Evolutionary conservation across 2,888 invertebrate species (phyloP).

Genomic region (Ophioninae sp.): DNA sequence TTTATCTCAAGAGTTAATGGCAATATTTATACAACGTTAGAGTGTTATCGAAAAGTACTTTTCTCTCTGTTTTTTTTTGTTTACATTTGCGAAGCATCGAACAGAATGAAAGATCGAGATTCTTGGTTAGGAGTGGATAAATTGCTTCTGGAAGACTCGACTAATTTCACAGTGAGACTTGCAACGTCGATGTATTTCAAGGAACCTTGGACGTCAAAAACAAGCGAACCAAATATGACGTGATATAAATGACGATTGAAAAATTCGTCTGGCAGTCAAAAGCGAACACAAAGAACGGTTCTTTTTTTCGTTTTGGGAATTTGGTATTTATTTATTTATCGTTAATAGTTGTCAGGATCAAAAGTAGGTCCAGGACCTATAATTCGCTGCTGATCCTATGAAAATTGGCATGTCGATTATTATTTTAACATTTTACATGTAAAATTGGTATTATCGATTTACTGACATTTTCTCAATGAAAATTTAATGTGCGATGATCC

Average conservation of each 20-base stretch:
- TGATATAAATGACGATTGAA: constrained; percentile 4
- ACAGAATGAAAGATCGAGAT: constrained; percentile 8
- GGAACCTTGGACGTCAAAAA: constrained; percentile 19
- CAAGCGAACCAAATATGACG: not conserved
- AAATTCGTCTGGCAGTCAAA: constrained; percentile 46
- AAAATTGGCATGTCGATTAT: constrained; percentile 28
- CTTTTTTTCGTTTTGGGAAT: not conserved
- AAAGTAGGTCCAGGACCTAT: constrained; percentile 23
- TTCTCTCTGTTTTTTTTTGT: not conserved
- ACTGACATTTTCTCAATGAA: not conserved
- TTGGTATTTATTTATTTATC: not conserved
- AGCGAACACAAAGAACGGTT: constrained; percentile 21
- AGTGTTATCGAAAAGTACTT: not conserved
- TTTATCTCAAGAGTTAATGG: constrained; percentile 58
- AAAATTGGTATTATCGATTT: constrained; percentile 22
- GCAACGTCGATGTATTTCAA: constrained; percentile 68
- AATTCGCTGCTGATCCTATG: not conserved
- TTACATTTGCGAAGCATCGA: constrained; percentile 10
- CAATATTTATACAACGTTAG: constrained; percentile 60
- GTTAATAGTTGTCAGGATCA: not conserved
- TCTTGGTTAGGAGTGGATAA: constrained; percentile 8
- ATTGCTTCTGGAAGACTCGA: constrained; percentile 59
- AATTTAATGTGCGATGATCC: not conserved
- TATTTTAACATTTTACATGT: constrained; percentile 14
- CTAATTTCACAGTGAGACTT: constrained; percentile 56